A percentile compares a stretch with the other conserved stretches of the same genome.
Evolutionary conservation across 1,140 invertebrate species (phyloP).

Genomic region (Heliconius hewitsoni): DNA sequence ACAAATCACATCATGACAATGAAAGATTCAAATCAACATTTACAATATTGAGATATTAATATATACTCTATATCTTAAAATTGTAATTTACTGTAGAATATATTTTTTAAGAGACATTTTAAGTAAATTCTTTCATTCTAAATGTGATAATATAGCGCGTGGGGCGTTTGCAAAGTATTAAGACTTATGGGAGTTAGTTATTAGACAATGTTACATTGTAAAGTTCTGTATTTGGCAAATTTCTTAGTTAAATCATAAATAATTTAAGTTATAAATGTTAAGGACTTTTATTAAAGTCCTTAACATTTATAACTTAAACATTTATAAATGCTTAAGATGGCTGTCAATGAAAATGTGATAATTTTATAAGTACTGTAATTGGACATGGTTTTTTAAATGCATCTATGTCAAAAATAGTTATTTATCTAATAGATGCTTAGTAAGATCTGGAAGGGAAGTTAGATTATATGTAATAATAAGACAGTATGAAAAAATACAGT

Average conservation of each 20-base stretch:
- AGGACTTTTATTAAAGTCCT: background rate
- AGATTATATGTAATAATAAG: background rate
- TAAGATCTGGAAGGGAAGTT: background rate
- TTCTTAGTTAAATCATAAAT: background rate
- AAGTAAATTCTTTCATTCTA: background rate
- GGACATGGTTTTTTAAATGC: background rate
- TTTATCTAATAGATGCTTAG: background rate
- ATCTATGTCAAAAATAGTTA: background rate
- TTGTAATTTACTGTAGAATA: too few species aligned
- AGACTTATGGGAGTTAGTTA: background rate
- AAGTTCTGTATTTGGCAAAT: background rate
- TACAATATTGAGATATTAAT: too few species aligned
- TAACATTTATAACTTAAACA: background rate
- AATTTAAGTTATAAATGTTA: background rate
- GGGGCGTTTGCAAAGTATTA: background rate
- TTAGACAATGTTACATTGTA: background rate
- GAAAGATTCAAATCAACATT: background rate
- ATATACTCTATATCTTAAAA: too few species aligned
- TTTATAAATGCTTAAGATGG: background rate
- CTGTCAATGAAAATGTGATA: background rate
- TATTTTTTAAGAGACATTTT: background rate
- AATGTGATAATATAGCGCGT: background rate
- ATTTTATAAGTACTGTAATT: constrained; percentile 6
- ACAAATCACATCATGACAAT: background rate
- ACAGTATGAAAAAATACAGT: background rate